Conservation (phyloP, 2,797 vertebrate genomes). For the Ptychadena robeensis region DNA sequence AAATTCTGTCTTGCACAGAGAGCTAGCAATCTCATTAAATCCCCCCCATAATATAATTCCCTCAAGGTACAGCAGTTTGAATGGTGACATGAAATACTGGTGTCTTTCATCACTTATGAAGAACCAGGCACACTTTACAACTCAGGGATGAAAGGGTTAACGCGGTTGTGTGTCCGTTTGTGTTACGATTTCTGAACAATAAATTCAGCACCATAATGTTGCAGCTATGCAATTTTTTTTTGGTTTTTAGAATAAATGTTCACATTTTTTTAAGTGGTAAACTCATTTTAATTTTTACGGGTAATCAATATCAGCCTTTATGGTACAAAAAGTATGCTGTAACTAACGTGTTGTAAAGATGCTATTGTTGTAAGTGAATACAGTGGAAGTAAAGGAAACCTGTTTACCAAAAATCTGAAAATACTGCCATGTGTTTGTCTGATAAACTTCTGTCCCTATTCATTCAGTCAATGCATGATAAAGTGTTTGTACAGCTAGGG, state of each 20-base stretch:
- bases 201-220: constrained; percentile 71
- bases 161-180: constrained; percentile 53
- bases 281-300: constrained; percentile 56
- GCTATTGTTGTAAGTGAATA: constrained; percentile 23
- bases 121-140: constrained; percentile 18
- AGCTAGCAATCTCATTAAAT: background rate
- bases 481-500: background rate
- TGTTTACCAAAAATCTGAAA: constrained; percentile 10
- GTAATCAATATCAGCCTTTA: constrained; percentile 58
- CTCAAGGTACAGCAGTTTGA: background rate
- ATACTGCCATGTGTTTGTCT: too few relatives aligned
- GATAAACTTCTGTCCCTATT: background rate
- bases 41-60: background rate
- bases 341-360: constrained; percentile 47
- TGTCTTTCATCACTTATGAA: constrained; percentile 40
- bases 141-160: constrained; percentile 61
- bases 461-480: background rate
- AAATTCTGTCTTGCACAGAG: background rate
- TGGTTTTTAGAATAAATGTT: constrained; percentile 62
- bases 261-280: constrained; percentile 51
- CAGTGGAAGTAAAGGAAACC: constrained; percentile 28
- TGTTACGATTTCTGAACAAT: constrained; percentile 69
- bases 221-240: constrained; percentile 79
- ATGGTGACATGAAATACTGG: background rate
- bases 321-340: constrained; percentile 46